A percentile compares a stretch with the other conserved stretches of the same genome.
Conservation (phyloP, 2,888 invertebrate species). For the Camptogramma bilineatum region DNA sequence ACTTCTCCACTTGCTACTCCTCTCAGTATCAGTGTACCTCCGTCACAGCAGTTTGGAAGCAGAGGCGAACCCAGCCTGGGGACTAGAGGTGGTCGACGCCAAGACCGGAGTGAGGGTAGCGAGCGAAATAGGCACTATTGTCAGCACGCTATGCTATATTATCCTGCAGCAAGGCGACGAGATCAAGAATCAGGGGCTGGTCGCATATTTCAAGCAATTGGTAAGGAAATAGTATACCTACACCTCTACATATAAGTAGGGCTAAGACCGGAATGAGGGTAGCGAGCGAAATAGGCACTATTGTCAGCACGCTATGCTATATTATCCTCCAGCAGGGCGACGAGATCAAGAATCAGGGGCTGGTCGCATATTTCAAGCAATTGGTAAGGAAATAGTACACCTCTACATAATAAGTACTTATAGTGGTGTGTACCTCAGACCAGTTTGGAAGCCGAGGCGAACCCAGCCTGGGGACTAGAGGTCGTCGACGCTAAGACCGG, state of each 20-base stretch:
- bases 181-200: constrained; percentile 96
- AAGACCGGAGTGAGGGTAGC: constrained; percentile 87
- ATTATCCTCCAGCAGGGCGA: constrained; percentile 96
- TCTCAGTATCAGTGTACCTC: constrained; percentile 96
- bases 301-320: constrained; percentile 94
- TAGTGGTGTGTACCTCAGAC: constrained; percentile 98
- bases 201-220: constrained; percentile 96
- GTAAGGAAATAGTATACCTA: constrained; percentile 83
- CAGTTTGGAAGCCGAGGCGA: constrained; percentile 66
- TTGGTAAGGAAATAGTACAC: constrained; percentile 88
- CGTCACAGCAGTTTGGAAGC: constrained; percentile 86
- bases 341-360: constrained; percentile 97
- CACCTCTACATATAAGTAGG: too few species aligned
- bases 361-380: constrained; percentile 95
- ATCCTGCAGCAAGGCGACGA: constrained; percentile 97
- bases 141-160: constrained; percentile 94
- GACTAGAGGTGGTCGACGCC: constrained; percentile 67
- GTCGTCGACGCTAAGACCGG: constrained; percentile 72
- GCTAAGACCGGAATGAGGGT: constrained; percentile 85
- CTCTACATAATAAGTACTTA: too few species aligned
- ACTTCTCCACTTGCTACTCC: constrained; percentile 92
- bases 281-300: constrained; percentile 93
- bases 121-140: constrained; percentile 93
- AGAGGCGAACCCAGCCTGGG: constrained; percentile 70
- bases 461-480: constrained; percentile 73